Percentiles rank a stretch among this genome's conserved stretches.
phyloP scores from a whole-genome alignment of 2,888 invertebrate species.

The Sarcophaga subvicina region DNA sequence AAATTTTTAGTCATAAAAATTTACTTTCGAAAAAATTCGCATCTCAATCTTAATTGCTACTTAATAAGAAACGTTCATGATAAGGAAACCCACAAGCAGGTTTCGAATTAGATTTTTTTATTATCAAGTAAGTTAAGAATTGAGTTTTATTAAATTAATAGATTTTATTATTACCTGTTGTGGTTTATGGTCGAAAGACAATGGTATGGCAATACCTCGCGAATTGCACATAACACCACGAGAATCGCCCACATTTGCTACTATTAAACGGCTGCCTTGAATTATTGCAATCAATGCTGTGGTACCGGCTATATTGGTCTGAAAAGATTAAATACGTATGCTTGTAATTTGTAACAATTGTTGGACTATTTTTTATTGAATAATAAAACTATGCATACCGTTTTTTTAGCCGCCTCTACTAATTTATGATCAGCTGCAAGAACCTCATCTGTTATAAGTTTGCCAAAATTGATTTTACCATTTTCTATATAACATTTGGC shows the following conservation, averaged over 20 bases:
- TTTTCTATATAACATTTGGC: conserved; percentile 87
- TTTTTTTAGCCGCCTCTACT: conserved; percentile 91
- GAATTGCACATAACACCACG: conserved; percentile 97
- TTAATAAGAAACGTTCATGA: too few relatives aligned
- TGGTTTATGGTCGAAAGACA: conserved; percentile 98
- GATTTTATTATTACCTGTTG: conserved; percentile 88
- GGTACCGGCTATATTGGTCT: conserved; percentile 91
- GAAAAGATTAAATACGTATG: conserved; percentile 30
- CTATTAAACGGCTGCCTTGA: conserved; percentile 90
- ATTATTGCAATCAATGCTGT: conserved; percentile 95
- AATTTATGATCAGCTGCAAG: conserved; percentile 91
- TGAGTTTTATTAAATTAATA: background rate
- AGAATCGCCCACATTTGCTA: conserved; percentile 98
- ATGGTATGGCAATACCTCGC: conserved; percentile 93
- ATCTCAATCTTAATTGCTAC: too few relatives aligned
- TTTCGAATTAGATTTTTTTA: too few relatives aligned
- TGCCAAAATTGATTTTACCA: conserved; percentile 90
- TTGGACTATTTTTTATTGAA: background rate
- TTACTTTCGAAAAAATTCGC: too few relatives aligned
- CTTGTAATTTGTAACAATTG: background rate
- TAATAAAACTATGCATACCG: conserved; percentile 76
- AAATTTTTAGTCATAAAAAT: too few relatives aligned
- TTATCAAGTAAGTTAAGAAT: too few relatives aligned
- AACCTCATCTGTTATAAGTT: conserved; percentile 93
- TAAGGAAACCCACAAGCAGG: too few relatives aligned